Percentiles rank a stretch among this genome's conserved stretches.
phyloP scores from a whole-genome alignment of 1,140 invertebrate species.

The Antheraea mylitta region DNA sequence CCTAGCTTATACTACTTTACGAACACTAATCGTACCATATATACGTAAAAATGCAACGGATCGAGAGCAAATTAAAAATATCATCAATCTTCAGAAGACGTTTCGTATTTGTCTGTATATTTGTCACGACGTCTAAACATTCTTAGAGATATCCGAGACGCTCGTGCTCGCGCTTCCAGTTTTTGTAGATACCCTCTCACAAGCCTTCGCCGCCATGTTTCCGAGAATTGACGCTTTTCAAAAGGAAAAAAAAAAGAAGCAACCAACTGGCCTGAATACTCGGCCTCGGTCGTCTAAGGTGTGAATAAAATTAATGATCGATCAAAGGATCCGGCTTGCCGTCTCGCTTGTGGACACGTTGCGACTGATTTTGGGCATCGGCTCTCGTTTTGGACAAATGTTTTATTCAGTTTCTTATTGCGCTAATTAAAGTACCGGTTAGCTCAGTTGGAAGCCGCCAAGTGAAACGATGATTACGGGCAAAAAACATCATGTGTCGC shows the following conservation, averaged over 20 bases:
- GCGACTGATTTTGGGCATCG: neutral
- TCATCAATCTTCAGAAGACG: constrained; percentile 3
- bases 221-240: constrained; percentile 49
- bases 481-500: neutral
- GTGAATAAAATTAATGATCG: constrained; percentile 70
- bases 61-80: neutral
- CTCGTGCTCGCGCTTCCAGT: constrained; percentile 44
- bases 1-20: too few species aligned
- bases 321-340: constrained; percentile 57
- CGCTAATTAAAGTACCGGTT: neutral
- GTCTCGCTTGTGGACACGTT: constrained; percentile 5
- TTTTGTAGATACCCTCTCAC: constrained; percentile 32
- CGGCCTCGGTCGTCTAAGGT: constrained; percentile 47
- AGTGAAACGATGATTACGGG: neutral
- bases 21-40: too few species aligned
- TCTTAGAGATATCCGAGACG: constrained; percentile 25
- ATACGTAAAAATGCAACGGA: too few species aligned
- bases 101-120: constrained; percentile 10
- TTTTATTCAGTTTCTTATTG: constrained; percentile 18
- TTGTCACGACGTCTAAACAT: constrained; percentile 29
- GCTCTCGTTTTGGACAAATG: constrained; percentile 12
- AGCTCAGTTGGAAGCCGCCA: neutral
- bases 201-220: constrained; percentile 40
- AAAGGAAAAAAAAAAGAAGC: constrained; percentile 29
- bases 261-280: constrained; percentile 24